Base-by-base conservation (phyloP, 2,888 invertebrate species). In the Eulithis prunata region DNA sequence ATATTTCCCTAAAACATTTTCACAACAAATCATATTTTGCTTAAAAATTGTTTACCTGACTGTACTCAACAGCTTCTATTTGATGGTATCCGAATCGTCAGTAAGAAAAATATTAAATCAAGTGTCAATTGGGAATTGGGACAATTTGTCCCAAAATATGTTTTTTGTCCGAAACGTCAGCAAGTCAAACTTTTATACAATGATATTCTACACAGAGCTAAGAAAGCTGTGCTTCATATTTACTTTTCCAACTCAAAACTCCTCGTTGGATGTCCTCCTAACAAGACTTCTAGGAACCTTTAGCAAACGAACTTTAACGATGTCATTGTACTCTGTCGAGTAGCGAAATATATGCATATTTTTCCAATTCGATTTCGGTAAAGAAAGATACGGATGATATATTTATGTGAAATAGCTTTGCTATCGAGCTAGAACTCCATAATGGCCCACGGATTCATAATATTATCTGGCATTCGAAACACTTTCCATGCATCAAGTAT, bases 261-360 rank as follows among this genome's bases (percentile, higher is more conserved):
- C 36, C 43, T 51, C 64, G 59, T 59, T 64, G 36, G 51, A 59
- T 59, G 64, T 59, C 49, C 58, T 54, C 52, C 45, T 61, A 56
- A 68, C 52, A 59, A 59, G 49, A 64, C 66, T 65, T 65, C 54
- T 69, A 60, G 57, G 38, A 66, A 49, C 60, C 63, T 64, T 54
- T 47, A 60, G 49, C 51, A 64, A 68, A 69, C 62, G 64, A 68
- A 53, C 64, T 65, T 65, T 45, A 63, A 56, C 57, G 49, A 66
- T 43, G 59, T 47, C 51, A 54, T 62, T 63, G 46, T 38, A 45
- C 57, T 64, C 57, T 54, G 54, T 60, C 51, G 52, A 54, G 41
- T 43, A 41, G 11, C 5, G 13, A 21, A 10, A 6, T 55, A 55
- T 38, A 10, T 57, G 8, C 32, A 57, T 32, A 53, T 51, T 62